Evolutionary conservation across 2,113 vertebrate species (phyloP).

Genomic region (Malurus cyaneus): DNA sequence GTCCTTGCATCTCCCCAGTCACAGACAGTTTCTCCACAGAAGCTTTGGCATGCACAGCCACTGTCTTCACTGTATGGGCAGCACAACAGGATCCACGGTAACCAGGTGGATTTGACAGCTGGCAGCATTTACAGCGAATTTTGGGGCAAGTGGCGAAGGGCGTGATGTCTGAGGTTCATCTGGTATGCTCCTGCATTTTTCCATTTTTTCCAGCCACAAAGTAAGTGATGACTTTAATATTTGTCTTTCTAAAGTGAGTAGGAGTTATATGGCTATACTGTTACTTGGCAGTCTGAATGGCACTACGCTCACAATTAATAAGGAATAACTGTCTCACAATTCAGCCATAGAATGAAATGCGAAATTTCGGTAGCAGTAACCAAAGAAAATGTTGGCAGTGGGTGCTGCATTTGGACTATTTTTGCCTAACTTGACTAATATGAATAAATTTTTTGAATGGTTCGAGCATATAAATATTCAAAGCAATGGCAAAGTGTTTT

Average conservation of each 20-base stretch:
- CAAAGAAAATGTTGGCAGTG: constrained; percentile 44
- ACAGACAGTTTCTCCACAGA: not conserved
- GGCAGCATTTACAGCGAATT: not conserved
- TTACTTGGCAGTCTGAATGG: constrained; percentile 32
- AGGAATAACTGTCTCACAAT: not conserved
- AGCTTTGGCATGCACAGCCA: not conserved
- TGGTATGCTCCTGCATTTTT: constrained; percentile 29
- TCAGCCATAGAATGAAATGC: constrained; percentile 27
- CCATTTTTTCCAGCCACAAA: not conserved
- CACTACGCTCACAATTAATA: not conserved
- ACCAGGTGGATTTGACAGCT: not conserved
- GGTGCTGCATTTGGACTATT: constrained; percentile 27
- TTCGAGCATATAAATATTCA: constrained; percentile 36
- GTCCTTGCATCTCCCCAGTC: not conserved
- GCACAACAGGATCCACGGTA: not conserved
- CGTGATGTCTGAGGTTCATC: not conserved
- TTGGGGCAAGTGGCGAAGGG: not conserved
- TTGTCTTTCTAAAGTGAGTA: constrained; percentile 39
- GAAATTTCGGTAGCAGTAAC: constrained; percentile 45
- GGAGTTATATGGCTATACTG: constrained; percentile 35
- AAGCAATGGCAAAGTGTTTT: constrained; percentile 39
- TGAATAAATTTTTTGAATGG: constrained; percentile 38
- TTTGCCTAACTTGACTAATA: constrained; percentile 42
- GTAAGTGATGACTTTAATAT: constrained; percentile 50
- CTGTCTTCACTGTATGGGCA: not conserved